These are phyloP conservation scores for Pseudotriccus pelzelni DNA, from an alignment of 2,797 vertebrate species.

Conservation along the genomic window DNA sequence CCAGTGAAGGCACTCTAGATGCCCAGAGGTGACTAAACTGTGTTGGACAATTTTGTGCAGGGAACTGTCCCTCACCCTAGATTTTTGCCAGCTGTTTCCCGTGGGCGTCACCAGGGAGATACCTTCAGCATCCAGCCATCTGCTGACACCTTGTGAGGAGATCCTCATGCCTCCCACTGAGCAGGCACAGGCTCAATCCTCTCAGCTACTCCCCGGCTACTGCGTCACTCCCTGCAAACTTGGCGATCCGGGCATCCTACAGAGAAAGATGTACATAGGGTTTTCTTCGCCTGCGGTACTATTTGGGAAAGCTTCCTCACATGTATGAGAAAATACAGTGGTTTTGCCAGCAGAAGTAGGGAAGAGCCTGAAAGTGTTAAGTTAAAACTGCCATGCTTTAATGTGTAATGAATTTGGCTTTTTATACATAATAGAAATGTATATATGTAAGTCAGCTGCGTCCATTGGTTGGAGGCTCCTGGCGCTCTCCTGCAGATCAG, in stretches of 20 bases:
- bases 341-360: neutral
- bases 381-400: neutral
- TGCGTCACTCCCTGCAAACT: neutral
- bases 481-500: neutral
- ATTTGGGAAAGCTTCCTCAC: neutral
- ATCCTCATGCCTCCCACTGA: neutral
- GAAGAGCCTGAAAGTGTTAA: neutral
- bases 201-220: neutral
- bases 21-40: neutral
- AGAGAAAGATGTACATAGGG: neutral
- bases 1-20: neutral
- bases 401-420: neutral
- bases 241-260: neutral
- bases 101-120: neutral
- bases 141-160: neutral
- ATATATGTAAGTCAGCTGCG: neutral
- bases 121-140: neutral
- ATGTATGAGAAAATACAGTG: neutral
- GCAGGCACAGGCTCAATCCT: neutral
- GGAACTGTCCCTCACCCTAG: neutral
- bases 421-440: neutral
- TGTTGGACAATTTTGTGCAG: neutral
- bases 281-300: neutral
- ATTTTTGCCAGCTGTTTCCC: slow-evolving; percentile 7
- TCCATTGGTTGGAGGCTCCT: neutral